Evolutionary conservation across 2,797 vertebrate species (phyloP).

Genomic region (Sebastes trivittatus): DNA sequence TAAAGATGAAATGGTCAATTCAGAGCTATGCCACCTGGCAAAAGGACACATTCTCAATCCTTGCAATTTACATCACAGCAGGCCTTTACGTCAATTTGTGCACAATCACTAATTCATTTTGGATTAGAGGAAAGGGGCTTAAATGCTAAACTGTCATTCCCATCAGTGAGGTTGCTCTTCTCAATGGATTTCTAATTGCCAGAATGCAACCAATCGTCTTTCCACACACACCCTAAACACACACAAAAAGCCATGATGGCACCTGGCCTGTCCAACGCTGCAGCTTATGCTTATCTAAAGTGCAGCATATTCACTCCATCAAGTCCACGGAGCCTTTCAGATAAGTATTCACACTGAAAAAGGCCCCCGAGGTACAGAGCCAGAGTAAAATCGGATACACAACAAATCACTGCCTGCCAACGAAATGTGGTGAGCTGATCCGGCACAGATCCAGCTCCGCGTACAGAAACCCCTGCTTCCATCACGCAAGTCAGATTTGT

Average conservation of each 20-base stretch:
- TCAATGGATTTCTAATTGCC: constrained; percentile 53
- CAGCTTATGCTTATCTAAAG: constrained; percentile 48
- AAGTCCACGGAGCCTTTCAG: constrained; percentile 30
- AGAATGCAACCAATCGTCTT: neutral
- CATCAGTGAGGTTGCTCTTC: constrained; percentile 15
- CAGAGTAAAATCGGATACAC: constrained; percentile 52
- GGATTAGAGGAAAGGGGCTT: constrained; percentile 35
- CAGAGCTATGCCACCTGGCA: neutral
- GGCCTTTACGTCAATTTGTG: constrained; percentile 54
- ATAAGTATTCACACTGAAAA: constrained; percentile 60
- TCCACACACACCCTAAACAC: neutral
- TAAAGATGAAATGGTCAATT: constrained; percentile 29
- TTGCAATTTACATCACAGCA: constrained; percentile 32
- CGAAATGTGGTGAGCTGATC: constrained; percentile 55
- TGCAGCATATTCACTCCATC: constrained; percentile 36
- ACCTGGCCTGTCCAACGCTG: constrained; percentile 6
- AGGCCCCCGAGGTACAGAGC: constrained; percentile 30
- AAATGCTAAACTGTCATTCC: constrained; percentile 38
- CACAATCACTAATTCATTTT: constrained; percentile 36
- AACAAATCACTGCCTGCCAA: constrained; percentile 60
- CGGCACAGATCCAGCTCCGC: constrained; percentile 40
- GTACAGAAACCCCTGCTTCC: constrained; percentile 29
- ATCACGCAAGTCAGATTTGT: constrained; percentile 45
- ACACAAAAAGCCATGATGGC: neutral
- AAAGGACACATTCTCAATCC: neutral